Percentiles rank a stretch among this genome's conserved stretches.
These are phyloP conservation scores for Arvicanthis niloticus DNA, from an alignment of 2,113 vertebrate species.

Conservation along the genomic window DNA sequence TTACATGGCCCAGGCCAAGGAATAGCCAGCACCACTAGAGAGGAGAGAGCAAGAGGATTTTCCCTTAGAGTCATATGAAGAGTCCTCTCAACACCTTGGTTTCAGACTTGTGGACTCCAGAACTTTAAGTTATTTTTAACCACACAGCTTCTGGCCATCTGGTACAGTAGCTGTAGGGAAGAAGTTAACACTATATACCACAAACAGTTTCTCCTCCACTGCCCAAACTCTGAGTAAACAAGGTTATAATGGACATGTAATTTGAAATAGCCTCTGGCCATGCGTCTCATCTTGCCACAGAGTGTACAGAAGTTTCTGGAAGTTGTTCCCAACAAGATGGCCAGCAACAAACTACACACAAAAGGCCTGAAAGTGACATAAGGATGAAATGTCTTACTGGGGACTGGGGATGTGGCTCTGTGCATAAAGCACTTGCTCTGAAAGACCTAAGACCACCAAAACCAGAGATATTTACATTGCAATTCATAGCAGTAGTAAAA, in stretches of 20 bases:
- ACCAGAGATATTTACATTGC: not conserved
- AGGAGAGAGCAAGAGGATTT: not conserved
- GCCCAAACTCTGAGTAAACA: not conserved
- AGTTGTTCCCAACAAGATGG: not conserved
- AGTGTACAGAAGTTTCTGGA: not conserved
- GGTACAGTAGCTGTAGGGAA: not conserved
- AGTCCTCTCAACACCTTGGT: not conserved
- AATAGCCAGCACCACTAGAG: not conserved
- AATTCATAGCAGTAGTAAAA: not conserved
- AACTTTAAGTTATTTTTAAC: not conserved
- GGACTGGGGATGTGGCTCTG: not conserved
- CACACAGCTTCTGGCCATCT: not conserved
- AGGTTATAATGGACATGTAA: not conserved
- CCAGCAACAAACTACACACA: not conserved
- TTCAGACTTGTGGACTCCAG: slow-evolving; percentile 21
- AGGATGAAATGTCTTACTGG: not conserved
- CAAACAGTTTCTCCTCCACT: not conserved
- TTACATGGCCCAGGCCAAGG: not conserved
- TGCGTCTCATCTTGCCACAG: not conserved
- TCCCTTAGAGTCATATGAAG: not conserved
- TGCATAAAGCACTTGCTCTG: not conserved
- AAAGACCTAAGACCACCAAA: not conserved
- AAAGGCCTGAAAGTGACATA: not conserved
- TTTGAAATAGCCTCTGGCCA: not conserved
- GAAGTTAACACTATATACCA: not conserved